Conservation (phyloP, 2,888 invertebrate species). For the Melinopterus prodromus region DNA sequence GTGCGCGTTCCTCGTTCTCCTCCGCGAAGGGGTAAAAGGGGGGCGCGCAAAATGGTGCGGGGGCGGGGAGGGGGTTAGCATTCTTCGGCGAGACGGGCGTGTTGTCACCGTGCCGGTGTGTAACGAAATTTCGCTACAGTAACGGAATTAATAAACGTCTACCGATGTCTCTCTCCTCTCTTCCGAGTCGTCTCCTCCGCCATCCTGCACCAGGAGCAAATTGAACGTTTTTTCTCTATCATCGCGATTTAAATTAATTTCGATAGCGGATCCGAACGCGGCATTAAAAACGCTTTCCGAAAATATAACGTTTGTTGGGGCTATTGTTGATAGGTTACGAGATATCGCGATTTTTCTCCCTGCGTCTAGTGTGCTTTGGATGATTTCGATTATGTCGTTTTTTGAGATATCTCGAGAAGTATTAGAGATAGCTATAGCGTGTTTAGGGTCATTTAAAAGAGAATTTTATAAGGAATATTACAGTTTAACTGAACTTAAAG, state of each 20-base stretch:
- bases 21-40: background rate
- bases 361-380: background rate
- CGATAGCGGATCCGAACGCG: background rate
- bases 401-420: background rate
- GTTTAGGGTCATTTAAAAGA: background rate
- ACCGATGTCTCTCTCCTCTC: slow-evolving; percentile 13
- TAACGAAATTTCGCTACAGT: slow-evolving; percentile 11
- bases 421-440: background rate
- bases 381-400: background rate
- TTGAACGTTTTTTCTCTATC: background rate
- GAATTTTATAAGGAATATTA: background rate
- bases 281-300: background rate
- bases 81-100: slow-evolving; percentile 8
- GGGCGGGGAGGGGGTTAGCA: background rate
- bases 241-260: background rate
- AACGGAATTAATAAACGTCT: slow-evolving; percentile 4
- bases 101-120: slow-evolving; percentile 24
- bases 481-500: background rate
- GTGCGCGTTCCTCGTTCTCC: background rate
- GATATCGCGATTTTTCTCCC: background rate
- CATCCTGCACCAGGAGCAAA: background rate
- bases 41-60: slow-evolving; percentile 5
- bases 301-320: background rate
- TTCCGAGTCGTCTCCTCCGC: background rate
- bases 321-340: background rate